phyloP scores from a whole-genome alignment of 2,113 vertebrate species.

The Trogon surrucura region DNA sequence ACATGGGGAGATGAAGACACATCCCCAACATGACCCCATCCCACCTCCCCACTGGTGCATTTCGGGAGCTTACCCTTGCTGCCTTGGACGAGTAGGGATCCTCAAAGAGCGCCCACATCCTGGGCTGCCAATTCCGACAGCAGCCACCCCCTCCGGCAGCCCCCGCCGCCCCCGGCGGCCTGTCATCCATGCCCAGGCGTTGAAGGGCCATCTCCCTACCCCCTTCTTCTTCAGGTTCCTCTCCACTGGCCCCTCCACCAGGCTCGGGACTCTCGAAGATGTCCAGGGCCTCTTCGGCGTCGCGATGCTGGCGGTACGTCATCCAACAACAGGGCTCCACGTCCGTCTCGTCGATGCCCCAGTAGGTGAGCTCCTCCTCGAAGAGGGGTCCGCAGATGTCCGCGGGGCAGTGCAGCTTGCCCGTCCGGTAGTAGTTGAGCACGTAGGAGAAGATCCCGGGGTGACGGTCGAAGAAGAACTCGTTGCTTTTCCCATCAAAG shows the following conservation, averaged over 20 bases:
- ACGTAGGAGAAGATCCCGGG: slow-evolving; percentile 97
- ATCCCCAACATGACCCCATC: neutral
- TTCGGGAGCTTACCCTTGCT: slow-evolving; percentile 86
- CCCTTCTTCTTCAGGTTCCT: slow-evolving; percentile 62
- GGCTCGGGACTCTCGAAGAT: slow-evolving; percentile 92
- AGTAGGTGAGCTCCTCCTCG: slow-evolving; percentile 96
- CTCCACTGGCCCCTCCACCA: slow-evolving; percentile 74
- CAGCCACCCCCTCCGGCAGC: slow-evolving; percentile 80
- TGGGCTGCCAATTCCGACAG: slow-evolving; percentile 88
- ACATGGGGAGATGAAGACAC: neutral
- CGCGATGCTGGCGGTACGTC: slow-evolving; percentile 95
- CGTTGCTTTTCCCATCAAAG: slow-evolving; percentile 80
- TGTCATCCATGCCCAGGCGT: slow-evolving; percentile 86
- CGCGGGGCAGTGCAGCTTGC: slow-evolving; percentile 97
- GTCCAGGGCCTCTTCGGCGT: slow-evolving; percentile 95
- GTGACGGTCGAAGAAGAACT: slow-evolving; percentile 97
- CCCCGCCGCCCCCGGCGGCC: slow-evolving; percentile 62
- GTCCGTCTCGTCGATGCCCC: slow-evolving; percentile 98
- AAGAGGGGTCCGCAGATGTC: slow-evolving; percentile 97
- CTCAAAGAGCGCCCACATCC: slow-evolving; percentile 95
- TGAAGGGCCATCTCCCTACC: slow-evolving; percentile 79
- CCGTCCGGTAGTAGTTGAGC: slow-evolving; percentile 96
- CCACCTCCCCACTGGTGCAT: accelerated
- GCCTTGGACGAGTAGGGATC: slow-evolving; percentile 95
- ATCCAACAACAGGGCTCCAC: slow-evolving; percentile 99